Base-by-base conservation (phyloP, 2,888 invertebrate species). In the Drosophila buzzatii region DNA sequence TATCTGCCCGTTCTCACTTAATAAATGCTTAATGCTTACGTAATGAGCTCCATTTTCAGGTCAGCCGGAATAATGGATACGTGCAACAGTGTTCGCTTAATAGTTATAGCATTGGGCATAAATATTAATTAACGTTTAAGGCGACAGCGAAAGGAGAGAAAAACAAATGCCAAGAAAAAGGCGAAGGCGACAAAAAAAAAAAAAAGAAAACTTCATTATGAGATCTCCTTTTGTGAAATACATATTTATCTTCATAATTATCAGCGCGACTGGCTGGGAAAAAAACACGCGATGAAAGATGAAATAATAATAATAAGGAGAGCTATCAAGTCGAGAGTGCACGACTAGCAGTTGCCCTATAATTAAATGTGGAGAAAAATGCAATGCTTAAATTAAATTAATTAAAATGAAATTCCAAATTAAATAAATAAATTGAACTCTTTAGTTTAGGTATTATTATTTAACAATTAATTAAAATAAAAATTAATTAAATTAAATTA, bases 81-180 rank as follows among this genome's bases (percentile, higher is more conserved):
- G 33, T 47, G 64, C 51, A 68, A 51, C 45, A 60, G 44, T 60
- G 58, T 41, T 12, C n/a, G 20, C 41, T 31, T 62, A 69, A 66
- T 61, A 63, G 62, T 44, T 45, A 58, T 58, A 62, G 27, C 31
- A 67, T 49, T 59, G 23, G 35, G 51, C 55, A 78, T 78, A 69
- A 81, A 81, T 78, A 68, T 79, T 65, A 81, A 77, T 76, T 73
- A 81, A 55, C 55, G 41, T 42, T 66, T 61, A 45, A 77, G 63
- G 68, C 44, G 77, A 69, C 51, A 60, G 31, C 63, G 44, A 23
- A 18, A 42, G 58, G 18, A 23, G 53, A 12, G 31, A 20, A 55
- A 45, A 58, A 45, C 42, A 55, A 59, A n/a, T 56, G 35, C 23
- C 55, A 53, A 37, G 59, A 31, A 60, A 49, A 49, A 12, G 5